phyloP scores from a whole-genome alignment of 2,113 vertebrate species.

The Zootoca vivipara region DNA sequence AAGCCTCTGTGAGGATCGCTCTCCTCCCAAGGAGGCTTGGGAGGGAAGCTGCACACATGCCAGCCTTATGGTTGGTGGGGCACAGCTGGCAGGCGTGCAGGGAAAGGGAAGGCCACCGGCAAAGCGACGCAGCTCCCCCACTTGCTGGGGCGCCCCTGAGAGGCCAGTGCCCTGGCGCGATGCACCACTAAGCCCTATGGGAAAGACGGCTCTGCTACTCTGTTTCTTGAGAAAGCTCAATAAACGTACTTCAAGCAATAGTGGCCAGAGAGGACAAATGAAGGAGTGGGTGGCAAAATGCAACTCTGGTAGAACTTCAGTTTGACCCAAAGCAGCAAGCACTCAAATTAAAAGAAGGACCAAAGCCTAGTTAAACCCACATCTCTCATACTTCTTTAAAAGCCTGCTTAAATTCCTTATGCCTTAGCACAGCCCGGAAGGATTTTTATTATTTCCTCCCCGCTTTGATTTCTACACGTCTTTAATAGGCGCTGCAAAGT shows the following conservation, averaged over 20 bases:
- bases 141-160: too few relatives aligned
- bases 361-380: background rate
- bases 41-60: too few relatives aligned
- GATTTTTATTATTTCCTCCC: background rate
- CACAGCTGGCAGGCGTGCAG: too few relatives aligned
- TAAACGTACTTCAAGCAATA: background rate
- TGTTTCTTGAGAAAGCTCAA: background rate
- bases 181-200: too few relatives aligned
- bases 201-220: background rate
- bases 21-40: too few relatives aligned
- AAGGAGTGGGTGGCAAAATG: background rate
- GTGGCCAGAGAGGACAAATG: background rate
- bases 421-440: background rate
- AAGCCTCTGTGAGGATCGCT: too few relatives aligned
- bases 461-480: slow-evolving; percentile 62
- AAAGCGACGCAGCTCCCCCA: too few relatives aligned
- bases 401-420: background rate
- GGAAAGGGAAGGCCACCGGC: too few relatives aligned
- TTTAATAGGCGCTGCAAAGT: slow-evolving; percentile 69
- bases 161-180: too few relatives aligned
- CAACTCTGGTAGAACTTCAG: background rate
- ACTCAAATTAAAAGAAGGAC: background rate
- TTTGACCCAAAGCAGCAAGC: background rate
- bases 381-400: background rate
- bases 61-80: too few relatives aligned